These are phyloP conservation scores for Furcifer pardalis DNA, from an alignment of 2,797 vertebrate species.

Conservation along the genomic window DNA sequence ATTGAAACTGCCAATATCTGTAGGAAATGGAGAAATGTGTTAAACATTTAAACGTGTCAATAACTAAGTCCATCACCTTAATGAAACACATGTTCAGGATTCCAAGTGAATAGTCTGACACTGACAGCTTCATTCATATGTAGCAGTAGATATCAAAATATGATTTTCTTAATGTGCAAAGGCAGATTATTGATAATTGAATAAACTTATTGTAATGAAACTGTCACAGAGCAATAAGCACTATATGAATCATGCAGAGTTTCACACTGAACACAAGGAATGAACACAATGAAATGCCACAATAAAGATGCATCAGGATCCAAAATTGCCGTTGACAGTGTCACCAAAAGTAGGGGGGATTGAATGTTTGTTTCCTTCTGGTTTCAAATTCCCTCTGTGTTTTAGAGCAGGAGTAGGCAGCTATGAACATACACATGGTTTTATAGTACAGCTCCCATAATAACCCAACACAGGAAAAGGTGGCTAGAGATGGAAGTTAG, in stretches of 20 bases:
- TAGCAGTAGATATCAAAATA: conserved; percentile 72
- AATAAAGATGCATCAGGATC: background rate
- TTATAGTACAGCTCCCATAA: too few relatives aligned
- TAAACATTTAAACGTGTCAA: conserved; percentile 58
- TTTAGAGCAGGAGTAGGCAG: background rate
- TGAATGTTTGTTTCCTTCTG: background rate
- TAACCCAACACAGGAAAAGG: too few relatives aligned
- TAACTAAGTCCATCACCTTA: conserved; percentile 62
- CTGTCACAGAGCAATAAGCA: conserved; percentile 63
- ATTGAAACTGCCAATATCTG: conserved; percentile 45
- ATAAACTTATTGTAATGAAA: conserved; percentile 77
- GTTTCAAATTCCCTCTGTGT: background rate
- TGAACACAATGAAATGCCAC: conserved; percentile 47
- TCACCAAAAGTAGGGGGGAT: background rate
- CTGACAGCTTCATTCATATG: conserved; percentile 70
- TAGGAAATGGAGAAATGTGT: conserved; percentile 44
- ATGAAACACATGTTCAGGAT: conserved; percentile 64
- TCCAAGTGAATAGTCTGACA: conserved; percentile 64
- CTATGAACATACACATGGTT: background rate
- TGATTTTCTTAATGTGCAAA: conserved; percentile 71
- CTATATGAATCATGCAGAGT: conserved; percentile 71
- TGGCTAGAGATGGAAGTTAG: too few relatives aligned
- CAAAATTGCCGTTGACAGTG: background rate
- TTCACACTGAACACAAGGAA: conserved; percentile 66
- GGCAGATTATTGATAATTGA: conserved; percentile 74